Evolutionary conservation across 2,113 vertebrate species (phyloP).

Genomic region (Thermophis baileyi): DNA sequence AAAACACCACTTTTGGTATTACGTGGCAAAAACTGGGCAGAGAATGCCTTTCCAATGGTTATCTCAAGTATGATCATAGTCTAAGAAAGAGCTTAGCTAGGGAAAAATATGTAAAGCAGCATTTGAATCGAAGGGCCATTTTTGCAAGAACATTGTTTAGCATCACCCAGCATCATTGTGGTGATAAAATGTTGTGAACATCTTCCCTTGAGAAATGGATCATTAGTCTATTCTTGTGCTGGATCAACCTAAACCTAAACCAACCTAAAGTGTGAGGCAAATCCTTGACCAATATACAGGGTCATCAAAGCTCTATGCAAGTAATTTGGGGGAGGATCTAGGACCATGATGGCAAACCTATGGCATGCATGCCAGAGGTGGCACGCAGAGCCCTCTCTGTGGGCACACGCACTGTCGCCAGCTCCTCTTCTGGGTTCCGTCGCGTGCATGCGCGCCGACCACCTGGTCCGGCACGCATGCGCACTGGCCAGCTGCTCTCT

Average conservation of each 20-base stretch:
- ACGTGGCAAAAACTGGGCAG: not conserved
- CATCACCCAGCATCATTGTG: not conserved
- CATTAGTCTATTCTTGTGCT: not conserved
- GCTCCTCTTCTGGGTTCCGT: too few species aligned
- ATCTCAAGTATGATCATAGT: not conserved
- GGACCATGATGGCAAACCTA: too few species aligned
- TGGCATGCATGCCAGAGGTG: too few species aligned
- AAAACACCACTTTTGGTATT: not conserved
- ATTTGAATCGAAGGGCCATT: not conserved
- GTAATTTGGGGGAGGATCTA: not conserved
- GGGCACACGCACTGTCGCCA: too few species aligned
- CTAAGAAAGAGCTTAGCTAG: not conserved
- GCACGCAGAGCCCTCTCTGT: too few species aligned
- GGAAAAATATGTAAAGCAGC: not conserved
- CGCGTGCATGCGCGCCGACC: too few species aligned
- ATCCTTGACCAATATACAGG: not conserved
- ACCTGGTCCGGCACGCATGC: too few species aligned
- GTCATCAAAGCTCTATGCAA: not conserved
- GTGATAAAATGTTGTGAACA: not conserved
- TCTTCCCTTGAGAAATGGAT: not conserved
- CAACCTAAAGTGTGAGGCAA: constrained; percentile 74
- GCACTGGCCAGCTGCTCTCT: too few species aligned
- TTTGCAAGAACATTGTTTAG: not conserved
- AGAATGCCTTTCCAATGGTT: not conserved
- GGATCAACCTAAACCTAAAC: constrained; percentile 60